Evolutionary conservation across 2,888 invertebrate genomes (phyloP), one percentile per base, ranked within the genome.

Genomic region (Stomorhina lunata): DNA sequence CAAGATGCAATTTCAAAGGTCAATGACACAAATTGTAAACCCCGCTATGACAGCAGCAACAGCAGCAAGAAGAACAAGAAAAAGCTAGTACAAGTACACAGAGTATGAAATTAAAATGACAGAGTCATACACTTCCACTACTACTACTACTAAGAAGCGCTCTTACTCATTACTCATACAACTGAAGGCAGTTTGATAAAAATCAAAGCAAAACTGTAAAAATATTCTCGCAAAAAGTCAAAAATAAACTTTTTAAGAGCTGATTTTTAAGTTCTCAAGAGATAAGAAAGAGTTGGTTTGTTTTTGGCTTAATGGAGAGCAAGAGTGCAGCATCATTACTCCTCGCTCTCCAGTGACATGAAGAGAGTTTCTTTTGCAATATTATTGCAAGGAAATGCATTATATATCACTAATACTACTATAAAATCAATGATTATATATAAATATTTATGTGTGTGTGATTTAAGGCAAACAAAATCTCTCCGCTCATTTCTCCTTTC

Each of bases 1-100:
- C 32, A 77, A 85, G 83, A 85, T 84, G 84, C 84, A 85, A 81
- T 83, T 85, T 81, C 79, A 85, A 86, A 85, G 84, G 84, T 83
- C 84, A 84, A 85, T 84, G 82, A 84, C 84, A 85, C 84, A 84
- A 85, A 76, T 80, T 84, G 66, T 81, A 84, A 84, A 72, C 80
- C 78, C 80, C 81, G 72, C 82, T 77, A 76, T 85, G 22, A n/a
- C n/a, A 43, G 1, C n/a, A 81, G 65, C 84, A 85, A 82, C 81
- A 68, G 34, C 66, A 40, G 53, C 85, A 88, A 84, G 32, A 59
- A 17, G 15, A 63, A 34, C 20, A 68, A 37, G 9, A 22, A n/a
- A n/a, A n/a, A 63, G 50, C 20, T 32, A 15, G 32, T 17, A 48
- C 34, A 43, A 20, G 53, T 4, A 32, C 57, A 45, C 78, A 75